These are phyloP conservation scores for Hemiprocne comata DNA, from an alignment of 2,113 vertebrate genomes.

Conservation along the genomic window DNA sequence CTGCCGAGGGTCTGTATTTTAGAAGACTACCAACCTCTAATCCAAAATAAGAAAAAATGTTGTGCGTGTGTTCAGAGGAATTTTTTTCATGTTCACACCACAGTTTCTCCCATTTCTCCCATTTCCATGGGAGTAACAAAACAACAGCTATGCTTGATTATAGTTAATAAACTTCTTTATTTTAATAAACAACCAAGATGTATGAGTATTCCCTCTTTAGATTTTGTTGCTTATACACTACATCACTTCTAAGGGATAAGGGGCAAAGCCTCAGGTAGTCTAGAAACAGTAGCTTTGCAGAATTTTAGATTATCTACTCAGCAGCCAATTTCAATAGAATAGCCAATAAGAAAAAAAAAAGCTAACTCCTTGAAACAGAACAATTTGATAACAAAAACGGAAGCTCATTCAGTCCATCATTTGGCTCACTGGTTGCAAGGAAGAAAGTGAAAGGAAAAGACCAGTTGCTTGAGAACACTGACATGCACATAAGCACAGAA, in stretches of 20 bases:
- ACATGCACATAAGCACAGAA: not conserved
- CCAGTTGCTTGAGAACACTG: not conserved
- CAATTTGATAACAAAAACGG: not conserved
- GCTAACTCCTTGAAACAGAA: not conserved
- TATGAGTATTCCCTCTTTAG: not conserved
- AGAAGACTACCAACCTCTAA: not conserved
- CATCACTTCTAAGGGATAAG: not conserved
- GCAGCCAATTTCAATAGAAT: not conserved
- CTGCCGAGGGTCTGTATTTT: not conserved
- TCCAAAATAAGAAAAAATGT: not conserved
- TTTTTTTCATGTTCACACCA: not conserved
- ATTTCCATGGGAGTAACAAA: not conserved
- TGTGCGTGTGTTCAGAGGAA: not conserved
- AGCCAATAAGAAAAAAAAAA: not conserved
- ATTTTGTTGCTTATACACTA: not conserved
- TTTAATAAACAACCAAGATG: not conserved
- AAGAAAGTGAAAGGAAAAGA: not conserved
- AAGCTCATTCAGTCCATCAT: not conserved
- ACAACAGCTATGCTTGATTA: not conserved
- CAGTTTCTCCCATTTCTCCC: not conserved
- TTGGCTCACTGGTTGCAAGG: not conserved
- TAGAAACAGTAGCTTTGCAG: not conserved
- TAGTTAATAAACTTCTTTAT: not conserved
- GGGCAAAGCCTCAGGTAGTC: not conserved
- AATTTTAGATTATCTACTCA: not conserved